phyloP scores from a whole-genome alignment of 1,140 invertebrate species.

The Gyrodactylus salaris region DNA sequence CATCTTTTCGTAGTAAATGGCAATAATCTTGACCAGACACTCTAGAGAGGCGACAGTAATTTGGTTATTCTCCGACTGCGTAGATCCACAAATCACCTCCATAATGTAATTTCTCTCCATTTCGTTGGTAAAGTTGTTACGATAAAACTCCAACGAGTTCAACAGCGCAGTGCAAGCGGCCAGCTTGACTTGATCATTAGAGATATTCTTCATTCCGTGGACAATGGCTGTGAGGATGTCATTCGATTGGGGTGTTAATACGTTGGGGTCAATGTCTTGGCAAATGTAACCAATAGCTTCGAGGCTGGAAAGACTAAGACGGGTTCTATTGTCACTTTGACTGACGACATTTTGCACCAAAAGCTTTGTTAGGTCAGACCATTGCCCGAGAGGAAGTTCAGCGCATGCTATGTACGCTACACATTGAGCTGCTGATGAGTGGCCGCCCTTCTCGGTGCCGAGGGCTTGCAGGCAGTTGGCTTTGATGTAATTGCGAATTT shows the following conservation, averaged over 20 bases:
- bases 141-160: constrained; percentile 95
- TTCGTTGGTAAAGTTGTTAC: constrained; percentile 85
- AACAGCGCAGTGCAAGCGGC: constrained; percentile 77
- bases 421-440: constrained; percentile 86
- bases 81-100: constrained; percentile 70
- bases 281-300: constrained; percentile 74
- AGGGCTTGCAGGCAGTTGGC: constrained; percentile 69
- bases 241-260: constrained; percentile 58
- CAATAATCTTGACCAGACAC: constrained; percentile 93
- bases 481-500: constrained; percentile 53
- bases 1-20: constrained; percentile 93
- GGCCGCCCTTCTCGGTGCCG: constrained; percentile 59
- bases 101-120: constrained; percentile 90
- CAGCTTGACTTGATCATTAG: constrained; percentile 28
- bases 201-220: constrained; percentile 62
- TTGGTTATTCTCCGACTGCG: constrained; percentile 38
- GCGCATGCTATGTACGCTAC: constrained; percentile 85
- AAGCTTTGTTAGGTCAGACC: constrained; percentile 43
- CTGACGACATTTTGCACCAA: constrained; percentile 55
- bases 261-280: constrained; percentile 49
- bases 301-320: constrained; percentile 68
- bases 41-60: constrained; percentile 60
- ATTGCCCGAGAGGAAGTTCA: constrained; percentile 41
- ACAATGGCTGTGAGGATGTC: constrained; percentile 90
- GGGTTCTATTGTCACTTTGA: constrained; percentile 43